Evolutionary conservation across 2,888 invertebrate species (phyloP), one percentile per base, ranked within the genome.

Genomic region (Leucophora obtusa): DNA sequence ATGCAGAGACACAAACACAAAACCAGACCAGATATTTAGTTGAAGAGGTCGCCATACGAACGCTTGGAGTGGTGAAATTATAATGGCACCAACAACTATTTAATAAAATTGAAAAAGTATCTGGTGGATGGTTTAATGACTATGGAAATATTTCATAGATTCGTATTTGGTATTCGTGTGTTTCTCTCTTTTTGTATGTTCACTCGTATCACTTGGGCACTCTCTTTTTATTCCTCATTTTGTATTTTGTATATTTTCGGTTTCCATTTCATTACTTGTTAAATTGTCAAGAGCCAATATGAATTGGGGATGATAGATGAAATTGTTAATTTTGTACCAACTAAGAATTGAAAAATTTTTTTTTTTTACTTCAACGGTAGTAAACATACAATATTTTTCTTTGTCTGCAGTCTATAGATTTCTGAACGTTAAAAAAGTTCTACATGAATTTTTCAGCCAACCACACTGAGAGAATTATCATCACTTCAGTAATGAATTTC

Each of bases 51-150:
- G 24, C 35, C 43, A 60, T 50, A 69, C 63, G 62, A 59, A 69
- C 73, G 53, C 63, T 79, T 70, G 21, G 69, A 79, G 79, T 79
- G 79, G 79, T 79, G 79, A 79, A 74, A 79, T 53, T 79, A 35
- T 59, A 73, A 58, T 79, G 69, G 74, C 43, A 74, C 69, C 73
- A 73, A 73, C 78, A 79, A 73, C 62, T 69, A 73, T 69, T 73
- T 63, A 54, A 62, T 33, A 33, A 35, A 63, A 79, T 43, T 59
- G 17, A 73, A 73, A 79, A 79, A 69, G 73, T 79, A 79, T 79
- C 78, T 73, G 73, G 69, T 73, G 73, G 73, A 74, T 79, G 69
- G 62, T 69, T 73, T 21, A 58, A 68, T 33, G 53, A 14, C 11
- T 47, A 74, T 38, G 60, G 68, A 53, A 56, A 50, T 50, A 56